A percentile compares a stretch with the other conserved stretches of the same genome.
phyloP scores from a whole-genome alignment of 92 coral and sea anemone genomes.

The Paramuricea clavata region DNA sequence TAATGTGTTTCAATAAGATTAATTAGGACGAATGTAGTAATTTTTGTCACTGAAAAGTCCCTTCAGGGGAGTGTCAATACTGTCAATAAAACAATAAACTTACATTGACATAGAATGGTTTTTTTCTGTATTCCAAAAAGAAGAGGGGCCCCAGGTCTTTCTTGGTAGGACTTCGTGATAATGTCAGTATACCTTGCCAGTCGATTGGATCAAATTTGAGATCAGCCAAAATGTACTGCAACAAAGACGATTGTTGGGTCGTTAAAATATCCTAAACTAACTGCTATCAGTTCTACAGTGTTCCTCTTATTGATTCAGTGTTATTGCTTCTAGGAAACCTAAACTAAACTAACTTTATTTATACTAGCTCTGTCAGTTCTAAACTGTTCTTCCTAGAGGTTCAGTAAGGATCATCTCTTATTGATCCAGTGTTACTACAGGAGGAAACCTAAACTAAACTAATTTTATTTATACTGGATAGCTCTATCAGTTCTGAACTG shows the following conservation, averaged over 20 bases:
- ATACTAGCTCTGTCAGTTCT: neutral
- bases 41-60: too few relatives aligned
- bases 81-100: slow-evolving; percentile 1
- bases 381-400: neutral
- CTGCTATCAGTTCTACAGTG: neutral
- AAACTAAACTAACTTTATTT: slow-evolving; percentile 2
- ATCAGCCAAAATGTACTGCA: slow-evolving; percentile 78
- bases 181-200: slow-evolving; percentile 66
- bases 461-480: too few relatives aligned
- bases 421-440: slow-evolving; percentile 2
- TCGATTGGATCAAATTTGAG: slow-evolving; percentile 85
- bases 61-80: too few relatives aligned
- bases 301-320: neutral
- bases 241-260: neutral
- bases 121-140: slow-evolving; percentile 76
- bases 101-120: slow-evolving; percentile 85
- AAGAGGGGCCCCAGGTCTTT: slow-evolving; percentile 82
- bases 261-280: neutral
- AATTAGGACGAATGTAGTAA: too few relatives aligned
- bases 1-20: too few relatives aligned
- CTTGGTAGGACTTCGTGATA: slow-evolving; percentile 83
- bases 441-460: too few relatives aligned
- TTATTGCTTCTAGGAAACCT: neutral
- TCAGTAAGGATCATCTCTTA: neutral
- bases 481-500: neutral